These are phyloP conservation scores for Lithosia quadra DNA, from an alignment of 2,888 invertebrate genomes.

Conservation along the genomic window DNA sequence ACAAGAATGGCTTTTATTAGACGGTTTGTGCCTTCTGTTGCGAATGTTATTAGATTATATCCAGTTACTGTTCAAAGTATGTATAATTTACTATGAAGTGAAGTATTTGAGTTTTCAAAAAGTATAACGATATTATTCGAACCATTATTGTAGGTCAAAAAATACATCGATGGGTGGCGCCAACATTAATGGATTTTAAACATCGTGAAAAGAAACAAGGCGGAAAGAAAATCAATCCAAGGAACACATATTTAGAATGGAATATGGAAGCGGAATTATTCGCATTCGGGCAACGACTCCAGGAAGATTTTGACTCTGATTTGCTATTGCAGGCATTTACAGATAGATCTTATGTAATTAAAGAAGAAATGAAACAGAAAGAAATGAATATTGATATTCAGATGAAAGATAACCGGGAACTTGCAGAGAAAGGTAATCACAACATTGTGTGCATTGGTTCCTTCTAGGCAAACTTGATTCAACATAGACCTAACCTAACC, in stretches of 20 bases:
- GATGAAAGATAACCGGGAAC: conserved; percentile 89
- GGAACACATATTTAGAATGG: conserved; percentile 93
- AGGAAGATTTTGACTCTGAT: conserved; percentile 92
- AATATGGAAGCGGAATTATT: conserved; percentile 95
- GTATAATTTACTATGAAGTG: conserved; percentile 12
- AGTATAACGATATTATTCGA: not conserved
- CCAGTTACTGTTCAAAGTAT: conserved; percentile 67
- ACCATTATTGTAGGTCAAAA: conserved; percentile 63
- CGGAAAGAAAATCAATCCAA: conserved; percentile 79
- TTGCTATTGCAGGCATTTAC: conserved; percentile 92
- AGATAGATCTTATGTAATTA: conserved; percentile 91
- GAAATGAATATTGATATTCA: conserved; percentile 90
- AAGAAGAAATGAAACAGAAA: conserved; percentile 90
- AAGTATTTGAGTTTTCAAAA: not conserved
- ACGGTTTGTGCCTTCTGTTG: conserved; percentile 65
- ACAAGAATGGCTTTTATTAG: conserved; percentile 72
- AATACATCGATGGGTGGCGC: conserved; percentile 89
- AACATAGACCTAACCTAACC: too few relatives aligned
- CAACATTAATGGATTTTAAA: conserved; percentile 89
- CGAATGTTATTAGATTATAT: conserved; percentile 58
- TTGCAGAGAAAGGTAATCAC: conserved; percentile 89
- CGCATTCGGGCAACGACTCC: conserved; percentile 94
- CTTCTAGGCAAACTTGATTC: too few relatives aligned
- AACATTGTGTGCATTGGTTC: too few relatives aligned
- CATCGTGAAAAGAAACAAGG: conserved; percentile 87